Evolutionary conservation across 2,113 vertebrate species (phyloP).

Genomic region (Polypterus senegalus): DNA sequence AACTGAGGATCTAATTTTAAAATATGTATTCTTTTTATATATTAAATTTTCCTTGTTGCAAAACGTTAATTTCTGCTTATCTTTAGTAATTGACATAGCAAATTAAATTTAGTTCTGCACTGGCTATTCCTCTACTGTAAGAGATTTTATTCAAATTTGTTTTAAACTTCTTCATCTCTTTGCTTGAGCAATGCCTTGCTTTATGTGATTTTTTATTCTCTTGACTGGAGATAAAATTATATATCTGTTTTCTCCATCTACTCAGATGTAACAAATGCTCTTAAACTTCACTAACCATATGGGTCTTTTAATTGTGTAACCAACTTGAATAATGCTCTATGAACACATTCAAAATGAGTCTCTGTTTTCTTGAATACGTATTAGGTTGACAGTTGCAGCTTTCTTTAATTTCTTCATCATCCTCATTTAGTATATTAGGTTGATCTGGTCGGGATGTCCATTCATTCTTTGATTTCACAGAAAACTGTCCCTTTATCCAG

Average conservation of each 20-base stretch:
- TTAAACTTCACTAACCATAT: neutral
- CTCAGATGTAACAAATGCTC: neutral
- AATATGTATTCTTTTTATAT: conserved; percentile 14
- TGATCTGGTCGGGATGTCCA: neutral
- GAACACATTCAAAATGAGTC: neutral
- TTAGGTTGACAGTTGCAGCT: neutral
- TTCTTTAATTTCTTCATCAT: neutral
- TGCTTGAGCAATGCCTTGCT: no score
- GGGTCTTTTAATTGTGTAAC: neutral
- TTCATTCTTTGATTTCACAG: neutral
- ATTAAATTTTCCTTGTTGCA: conserved; percentile 16
- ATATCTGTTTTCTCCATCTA: neutral
- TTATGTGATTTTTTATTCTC: neutral
- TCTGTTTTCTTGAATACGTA: neutral
- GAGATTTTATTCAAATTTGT: neutral
- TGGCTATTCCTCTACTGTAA: neutral
- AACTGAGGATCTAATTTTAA: conserved; percentile 16
- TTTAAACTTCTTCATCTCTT: neutral
- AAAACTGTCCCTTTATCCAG: conserved; percentile 12
- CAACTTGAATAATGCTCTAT: neutral
- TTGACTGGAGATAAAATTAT: no score
- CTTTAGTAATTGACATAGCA: conserved; percentile 11
- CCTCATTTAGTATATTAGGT: neutral
- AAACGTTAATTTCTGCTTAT: conserved; percentile 13
- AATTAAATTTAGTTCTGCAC: no score